These are phyloP conservation scores for Nansenia antarctica DNA, from an alignment of 2,113 vertebrate species.

Conservation along the genomic window DNA sequence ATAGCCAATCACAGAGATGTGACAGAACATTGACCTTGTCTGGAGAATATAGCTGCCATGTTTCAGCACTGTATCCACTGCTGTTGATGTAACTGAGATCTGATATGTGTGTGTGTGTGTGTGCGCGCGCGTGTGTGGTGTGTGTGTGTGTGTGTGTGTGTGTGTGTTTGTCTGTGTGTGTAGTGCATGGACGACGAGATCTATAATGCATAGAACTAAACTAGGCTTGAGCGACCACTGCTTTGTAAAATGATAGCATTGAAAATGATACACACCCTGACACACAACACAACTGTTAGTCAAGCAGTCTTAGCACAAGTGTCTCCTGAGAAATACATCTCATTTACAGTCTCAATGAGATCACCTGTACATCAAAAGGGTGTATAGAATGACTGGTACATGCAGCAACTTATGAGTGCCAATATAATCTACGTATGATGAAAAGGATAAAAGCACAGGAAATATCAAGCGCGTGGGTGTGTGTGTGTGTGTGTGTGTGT, in stretches of 20 bases:
- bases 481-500: background rate
- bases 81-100: constrained; percentile 20
- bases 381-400: no score
- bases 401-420: constrained; percentile 17
- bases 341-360: no score
- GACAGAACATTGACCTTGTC: no score
- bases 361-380: no score
- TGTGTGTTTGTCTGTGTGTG: constrained; percentile 45
- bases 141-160: background rate
- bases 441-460: constrained; percentile 38
- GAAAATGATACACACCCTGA: no score
- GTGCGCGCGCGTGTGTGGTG: background rate
- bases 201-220: constrained; percentile 13
- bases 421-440: constrained; percentile 21
- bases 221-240: background rate
- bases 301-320: no score
- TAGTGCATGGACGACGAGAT: background rate
- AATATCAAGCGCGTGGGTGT: constrained; percentile 12
- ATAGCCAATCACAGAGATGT: background rate
- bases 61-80: background rate
- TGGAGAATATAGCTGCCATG: background rate
- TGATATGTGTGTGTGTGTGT: background rate
- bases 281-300: constrained; percentile 28
- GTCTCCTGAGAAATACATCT: no score
- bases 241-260: background rate